These are phyloP conservation scores for Columbina picui DNA, from an alignment of 2,113 vertebrate species.

Conservation along the genomic window DNA sequence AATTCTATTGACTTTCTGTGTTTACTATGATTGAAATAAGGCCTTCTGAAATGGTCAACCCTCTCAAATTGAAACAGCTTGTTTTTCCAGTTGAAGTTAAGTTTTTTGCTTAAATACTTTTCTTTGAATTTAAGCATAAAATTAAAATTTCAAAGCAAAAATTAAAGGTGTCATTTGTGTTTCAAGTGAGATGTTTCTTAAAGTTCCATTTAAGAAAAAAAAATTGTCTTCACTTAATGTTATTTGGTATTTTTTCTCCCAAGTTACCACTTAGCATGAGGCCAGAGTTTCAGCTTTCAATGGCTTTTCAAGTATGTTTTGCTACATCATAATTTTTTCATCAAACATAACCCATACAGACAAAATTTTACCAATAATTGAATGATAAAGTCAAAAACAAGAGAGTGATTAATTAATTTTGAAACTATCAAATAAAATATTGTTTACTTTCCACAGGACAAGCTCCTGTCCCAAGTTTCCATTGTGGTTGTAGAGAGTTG, in stretches of 20 bases:
- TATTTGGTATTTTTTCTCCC: background rate
- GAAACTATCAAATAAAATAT: background rate
- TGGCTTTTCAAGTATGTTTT: background rate
- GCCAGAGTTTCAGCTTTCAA: background rate
- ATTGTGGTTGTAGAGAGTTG: background rate
- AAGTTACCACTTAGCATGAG: background rate
- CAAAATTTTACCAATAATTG: background rate
- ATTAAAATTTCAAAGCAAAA: background rate
- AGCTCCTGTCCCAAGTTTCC: background rate
- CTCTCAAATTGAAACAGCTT: background rate
- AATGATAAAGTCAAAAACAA: conserved; percentile 36
- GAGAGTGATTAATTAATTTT: background rate
- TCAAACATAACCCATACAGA: conserved; percentile 11
- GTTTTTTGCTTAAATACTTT: background rate
- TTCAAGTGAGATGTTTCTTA: background rate
- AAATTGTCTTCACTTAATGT: background rate
- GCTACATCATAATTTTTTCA: conserved; percentile 41
- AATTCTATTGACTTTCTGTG: background rate
- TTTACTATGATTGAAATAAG: background rate
- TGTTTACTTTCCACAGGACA: background rate
- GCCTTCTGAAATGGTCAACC: background rate
- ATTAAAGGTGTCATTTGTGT: background rate
- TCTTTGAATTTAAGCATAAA: background rate
- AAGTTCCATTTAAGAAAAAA: background rate
- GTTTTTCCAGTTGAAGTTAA: background rate